phyloP scores from a whole-genome alignment of 2,113 vertebrate genomes.

The Nematolebias whitei region DNA sequence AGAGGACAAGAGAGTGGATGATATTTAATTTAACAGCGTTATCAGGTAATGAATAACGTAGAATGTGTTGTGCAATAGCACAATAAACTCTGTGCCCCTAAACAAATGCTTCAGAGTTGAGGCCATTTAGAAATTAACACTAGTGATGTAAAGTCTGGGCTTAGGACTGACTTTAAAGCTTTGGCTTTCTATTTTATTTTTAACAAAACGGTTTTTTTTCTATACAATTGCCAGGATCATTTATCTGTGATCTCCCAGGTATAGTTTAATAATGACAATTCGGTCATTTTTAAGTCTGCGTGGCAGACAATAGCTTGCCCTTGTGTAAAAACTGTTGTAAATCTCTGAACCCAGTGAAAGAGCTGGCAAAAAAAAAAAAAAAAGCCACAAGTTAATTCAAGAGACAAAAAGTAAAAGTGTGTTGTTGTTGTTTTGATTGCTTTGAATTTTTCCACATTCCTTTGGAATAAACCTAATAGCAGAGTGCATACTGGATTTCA shows the following conservation, averaged over 20 bases:
- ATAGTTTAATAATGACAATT: constrained; percentile 34
- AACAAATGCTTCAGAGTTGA: not conserved
- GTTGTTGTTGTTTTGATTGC: not conserved
- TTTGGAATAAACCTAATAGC: not conserved
- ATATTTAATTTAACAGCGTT: constrained; percentile 6
- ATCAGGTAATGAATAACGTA: constrained; percentile 22
- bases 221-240: constrained; percentile 24
- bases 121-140: constrained; percentile 41
- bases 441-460: not conserved
- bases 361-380: constrained; percentile 20
- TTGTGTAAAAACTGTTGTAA: constrained; percentile 19
- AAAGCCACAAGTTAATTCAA: constrained; percentile 21
- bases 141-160: too few species aligned
- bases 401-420: not conserved
- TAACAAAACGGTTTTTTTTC: constrained; percentile 46
- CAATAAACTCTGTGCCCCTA: constrained; percentile 27
- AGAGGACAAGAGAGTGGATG: not conserved
- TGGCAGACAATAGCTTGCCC: constrained; percentile 49
- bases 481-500: not conserved
- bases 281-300: constrained; percentile 28
- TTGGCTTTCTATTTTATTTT: constrained; percentile 34
- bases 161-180: constrained; percentile 37
- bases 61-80: constrained; percentile 21
- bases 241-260: constrained; percentile 23
- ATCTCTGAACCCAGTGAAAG: constrained; percentile 28